Percentiles rank a stretch among this genome's conserved stretches.
Conservation (phyloP, 2,113 vertebrate genomes). For the Tympanuchus pallidicinctus region DNA sequence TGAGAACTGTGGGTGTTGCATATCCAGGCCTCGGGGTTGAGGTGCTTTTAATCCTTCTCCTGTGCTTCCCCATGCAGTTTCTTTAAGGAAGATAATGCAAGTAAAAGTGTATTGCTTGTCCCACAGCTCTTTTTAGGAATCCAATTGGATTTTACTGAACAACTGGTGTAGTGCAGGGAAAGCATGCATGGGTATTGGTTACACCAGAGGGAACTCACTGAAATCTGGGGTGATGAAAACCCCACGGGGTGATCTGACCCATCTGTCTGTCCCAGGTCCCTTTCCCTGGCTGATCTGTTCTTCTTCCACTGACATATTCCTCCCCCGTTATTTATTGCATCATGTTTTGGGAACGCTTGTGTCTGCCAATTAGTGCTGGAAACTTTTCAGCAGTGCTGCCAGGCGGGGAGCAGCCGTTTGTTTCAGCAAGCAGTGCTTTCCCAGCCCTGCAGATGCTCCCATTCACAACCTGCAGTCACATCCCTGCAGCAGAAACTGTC, state of each 20-base stretch:
- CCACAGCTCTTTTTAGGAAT: neutral
- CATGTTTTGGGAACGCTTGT: slow-evolving; percentile 16
- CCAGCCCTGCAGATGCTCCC: neutral
- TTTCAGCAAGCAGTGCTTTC: too few species aligned
- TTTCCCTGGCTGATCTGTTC: neutral
- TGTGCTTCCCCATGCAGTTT: neutral
- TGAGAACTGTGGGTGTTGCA: neutral
- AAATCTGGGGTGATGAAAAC: neutral
- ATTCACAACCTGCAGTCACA: neutral
- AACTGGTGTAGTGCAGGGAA: neutral
- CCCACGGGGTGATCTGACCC: neutral
- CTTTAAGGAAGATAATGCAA: neutral
- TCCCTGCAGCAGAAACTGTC: neutral
- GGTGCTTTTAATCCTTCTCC: neutral
- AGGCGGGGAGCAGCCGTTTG: neutral
- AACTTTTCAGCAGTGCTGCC: neutral
- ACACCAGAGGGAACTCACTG: neutral
- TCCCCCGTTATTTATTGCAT: slow-evolving; percentile 10
- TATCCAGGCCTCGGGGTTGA: neutral
- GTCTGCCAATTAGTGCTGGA: slow-evolving; percentile 35
- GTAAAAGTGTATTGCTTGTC: neutral
- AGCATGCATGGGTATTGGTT: fast-evolving
- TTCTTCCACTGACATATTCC: neutral
- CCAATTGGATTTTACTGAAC: neutral
- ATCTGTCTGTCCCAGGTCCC: neutral